Conservation (phyloP, 2,797 vertebrate species). For the Trachops cirrhosus region DNA sequence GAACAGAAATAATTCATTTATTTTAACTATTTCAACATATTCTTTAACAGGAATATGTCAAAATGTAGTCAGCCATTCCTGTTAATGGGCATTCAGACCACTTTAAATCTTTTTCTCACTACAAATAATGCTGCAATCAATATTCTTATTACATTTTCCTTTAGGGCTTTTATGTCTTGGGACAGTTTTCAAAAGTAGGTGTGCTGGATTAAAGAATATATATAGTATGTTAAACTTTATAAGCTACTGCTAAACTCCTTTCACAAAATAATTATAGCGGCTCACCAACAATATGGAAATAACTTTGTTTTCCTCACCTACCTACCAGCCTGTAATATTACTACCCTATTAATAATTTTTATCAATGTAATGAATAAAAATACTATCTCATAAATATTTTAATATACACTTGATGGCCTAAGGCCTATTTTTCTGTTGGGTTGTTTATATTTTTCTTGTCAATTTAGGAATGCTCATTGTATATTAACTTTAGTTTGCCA, state of each 20-base stretch:
- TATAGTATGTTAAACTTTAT: neutral
- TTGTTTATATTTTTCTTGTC: neutral
- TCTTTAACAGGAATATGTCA: neutral
- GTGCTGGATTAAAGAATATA: neutral
- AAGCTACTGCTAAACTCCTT: neutral
- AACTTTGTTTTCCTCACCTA: neutral
- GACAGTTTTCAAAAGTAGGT: neutral
- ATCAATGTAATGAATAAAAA: neutral
- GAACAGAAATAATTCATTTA: neutral
- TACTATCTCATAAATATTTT: neutral
- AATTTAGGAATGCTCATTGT: neutral
- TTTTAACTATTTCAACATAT: neutral
- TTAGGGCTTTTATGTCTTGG: neutral
- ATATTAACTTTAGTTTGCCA: neutral
- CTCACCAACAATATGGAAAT: slow-evolving; percentile 11
- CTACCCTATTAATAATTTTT: neutral
- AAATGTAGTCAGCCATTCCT: slow-evolving; percentile 14
- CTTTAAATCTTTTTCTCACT: neutral
- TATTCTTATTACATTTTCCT: neutral
- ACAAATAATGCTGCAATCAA: slow-evolving; percentile 10
- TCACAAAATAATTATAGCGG: neutral
- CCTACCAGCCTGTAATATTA: neutral
- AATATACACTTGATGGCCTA: neutral
- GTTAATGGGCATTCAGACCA: neutral
- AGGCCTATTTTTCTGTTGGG: neutral